Percentiles rank a stretch among this genome's conserved stretches.
Conservation (phyloP, 2,113 vertebrate genomes). For the Menidia beryllina region DNA sequence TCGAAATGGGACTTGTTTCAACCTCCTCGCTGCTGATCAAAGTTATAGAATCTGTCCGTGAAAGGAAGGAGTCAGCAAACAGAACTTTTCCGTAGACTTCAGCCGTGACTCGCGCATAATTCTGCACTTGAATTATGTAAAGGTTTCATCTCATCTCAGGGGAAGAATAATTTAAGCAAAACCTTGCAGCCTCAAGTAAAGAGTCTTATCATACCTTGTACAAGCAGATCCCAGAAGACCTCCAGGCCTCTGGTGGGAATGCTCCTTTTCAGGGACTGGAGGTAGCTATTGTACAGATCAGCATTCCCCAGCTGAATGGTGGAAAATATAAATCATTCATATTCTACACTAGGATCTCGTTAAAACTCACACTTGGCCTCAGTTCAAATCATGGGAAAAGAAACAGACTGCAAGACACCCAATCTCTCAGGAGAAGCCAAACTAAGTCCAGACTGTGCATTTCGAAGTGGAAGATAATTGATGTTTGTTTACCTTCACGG, state of each 20-base stretch:
- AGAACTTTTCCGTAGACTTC: not conserved
- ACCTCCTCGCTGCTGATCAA: conserved; percentile 92
- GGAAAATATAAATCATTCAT: conserved; percentile 44
- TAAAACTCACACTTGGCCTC: conserved; percentile 26
- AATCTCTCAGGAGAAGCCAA: conserved; percentile 28
- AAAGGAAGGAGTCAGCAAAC: conserved; percentile 36
- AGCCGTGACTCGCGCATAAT: conserved; percentile 4
- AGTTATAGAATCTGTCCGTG: conserved; percentile 86
- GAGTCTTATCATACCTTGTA: conserved; percentile 84
- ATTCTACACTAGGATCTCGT: conserved; percentile 39
- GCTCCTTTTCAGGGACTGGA: conserved; percentile 87
- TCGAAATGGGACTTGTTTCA: conserved; percentile 84
- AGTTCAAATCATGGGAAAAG: conserved; percentile 28
- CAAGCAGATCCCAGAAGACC: conserved; percentile 93
- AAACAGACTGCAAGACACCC: conserved; percentile 49
- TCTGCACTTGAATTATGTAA: conserved; percentile 2
- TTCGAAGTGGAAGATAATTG: conserved; percentile 24
- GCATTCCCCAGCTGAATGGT: conserved; percentile 79
- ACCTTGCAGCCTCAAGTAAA: conserved; percentile 16
- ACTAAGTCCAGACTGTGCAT: conserved; percentile 12
- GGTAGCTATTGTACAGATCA: conserved; percentile 89
- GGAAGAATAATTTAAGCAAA: conserved; percentile 41
- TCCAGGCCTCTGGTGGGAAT: conserved; percentile 84
- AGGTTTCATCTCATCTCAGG: conserved; percentile 22
- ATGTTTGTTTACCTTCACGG: conserved; percentile 86